Evolutionary conservation across 2,113 vertebrate species (phyloP), one percentile per base, ranked within the genome.

Genomic region (Dromaius novaehollandiae): DNA sequence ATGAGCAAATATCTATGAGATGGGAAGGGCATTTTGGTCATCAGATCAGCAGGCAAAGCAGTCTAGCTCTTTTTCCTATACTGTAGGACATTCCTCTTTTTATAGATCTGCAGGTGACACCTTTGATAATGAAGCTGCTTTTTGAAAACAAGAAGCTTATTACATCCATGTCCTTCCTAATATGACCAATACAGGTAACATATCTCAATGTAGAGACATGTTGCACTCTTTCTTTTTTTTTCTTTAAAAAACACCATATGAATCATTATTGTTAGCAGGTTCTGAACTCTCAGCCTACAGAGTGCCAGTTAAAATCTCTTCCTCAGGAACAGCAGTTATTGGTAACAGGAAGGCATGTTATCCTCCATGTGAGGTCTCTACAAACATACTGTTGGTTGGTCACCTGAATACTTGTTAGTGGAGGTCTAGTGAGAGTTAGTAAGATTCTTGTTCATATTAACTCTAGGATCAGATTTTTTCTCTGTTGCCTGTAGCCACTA

Each of bases 1-100:
- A 82, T 74, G 84, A 73, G 76, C 76, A 89, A 89, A 82, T 88
- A 86, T 19, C 53, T 15, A 30, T 34, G 36, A 55, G 66, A 38
- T 44, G 0, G 4, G 81, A 55, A 60, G 53, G 85, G 34, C 2
- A 38, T 93, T 96, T 92, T 77, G 9, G 51, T 44, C 76, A 42
- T 89, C 22, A 65, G 53, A 74, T 69, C 34, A 61, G 50, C 66
- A 70, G 55, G 36, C 34, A 87, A 70, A 81, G 79, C 2, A 2
- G 40, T 51, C 21, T 87, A 40, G 36, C 32, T 93, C 42, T 91
- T 68, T 68, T 84, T 55, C 53, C 53, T 88, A 51, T 90, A 60
- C 32, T 19, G 12, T 46, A 25, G 25, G 58, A 61, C 34, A 14
- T 77, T 46, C 22, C 32, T 51, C 2, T 18, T 86, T 86, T 81